Base-by-base conservation (phyloP, 2,888 invertebrate species). In the Conus canariensis region DNA sequence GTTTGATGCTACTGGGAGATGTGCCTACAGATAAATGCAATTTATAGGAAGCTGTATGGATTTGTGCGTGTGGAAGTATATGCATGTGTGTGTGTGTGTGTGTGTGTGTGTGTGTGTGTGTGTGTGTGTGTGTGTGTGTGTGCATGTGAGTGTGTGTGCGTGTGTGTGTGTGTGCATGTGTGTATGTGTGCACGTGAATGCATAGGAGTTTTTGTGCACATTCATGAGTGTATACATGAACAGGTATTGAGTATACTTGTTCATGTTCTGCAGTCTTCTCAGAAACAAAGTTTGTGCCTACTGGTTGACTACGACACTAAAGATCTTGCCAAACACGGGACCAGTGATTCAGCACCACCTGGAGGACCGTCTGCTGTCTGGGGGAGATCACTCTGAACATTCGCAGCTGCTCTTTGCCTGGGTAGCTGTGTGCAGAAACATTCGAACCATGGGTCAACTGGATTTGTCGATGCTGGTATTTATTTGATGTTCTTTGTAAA, bases 231-330 rank as follows among this genome's bases (percentile, higher is more conserved):
- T 56, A 8, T 82, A 45, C 16, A 7, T 82, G 56, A 9, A 22
- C 82, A 87, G 45, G 45, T 45, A 45, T 45, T 45, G 45, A 45
- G 45, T 45, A 45, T 4, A 45, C 45, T 45, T 85, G 90, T 85
- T 10, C 30, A 14, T 30, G 30, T 93, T 67, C 92, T 93, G 74
- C 92, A 96, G 96, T 89, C 90, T 95, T 60, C 90, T 95, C 56
- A 91, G 95, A 64, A 93, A 94, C 90, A 95, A 95, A 91, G 92
- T 93, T 10, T 93, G 94, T 89, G 94, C 94, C 25, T 94, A 95
- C 90, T 95, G 95, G 95, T 86, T 96, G 56, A 93, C 95, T 9
- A 92, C 93, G 30, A 95, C 95, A 12, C 90, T 96, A 77, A 95
- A 94, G 90, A 87, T 92, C 10, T 60, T 95, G 30, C 94, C 95